Percentiles rank a stretch among this genome's conserved stretches.
phyloP scores from a whole-genome alignment of 92 coral and sea anemone species.

The Bergia puertoricense region DNA sequence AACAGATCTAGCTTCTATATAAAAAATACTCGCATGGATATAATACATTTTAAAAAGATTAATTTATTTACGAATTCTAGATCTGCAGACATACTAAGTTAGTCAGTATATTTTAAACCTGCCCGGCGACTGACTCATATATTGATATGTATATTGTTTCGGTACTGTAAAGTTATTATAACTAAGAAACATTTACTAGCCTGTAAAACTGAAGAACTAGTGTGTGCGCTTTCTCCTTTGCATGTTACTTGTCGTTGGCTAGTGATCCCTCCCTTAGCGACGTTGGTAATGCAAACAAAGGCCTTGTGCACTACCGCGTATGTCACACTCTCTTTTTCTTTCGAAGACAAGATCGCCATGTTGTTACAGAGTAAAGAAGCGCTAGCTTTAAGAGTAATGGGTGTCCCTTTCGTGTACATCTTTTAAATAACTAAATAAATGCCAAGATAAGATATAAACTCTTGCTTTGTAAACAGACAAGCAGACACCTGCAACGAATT shows the following conservation, averaged over 20 bases:
- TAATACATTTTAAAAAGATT: no score
- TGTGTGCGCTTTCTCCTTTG: conserved; percentile 87
- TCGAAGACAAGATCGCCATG: conserved; percentile 68
- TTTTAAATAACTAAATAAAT: neutral
- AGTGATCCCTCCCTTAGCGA: conserved; percentile 71
- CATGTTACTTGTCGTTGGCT: conserved; percentile 86
- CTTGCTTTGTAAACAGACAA: neutral
- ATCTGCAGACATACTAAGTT: no score
- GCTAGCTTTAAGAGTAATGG: conserved; percentile 85
- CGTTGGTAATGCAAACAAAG: conserved; percentile 92
- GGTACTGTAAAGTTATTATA: no score
- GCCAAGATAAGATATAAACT: neutral
- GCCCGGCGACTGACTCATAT: no score
- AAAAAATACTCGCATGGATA: no score
- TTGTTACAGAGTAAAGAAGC: conserved; percentile 93
- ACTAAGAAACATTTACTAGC: conserved; percentile 35
- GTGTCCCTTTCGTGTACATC: conserved; percentile 81
- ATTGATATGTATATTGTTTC: no score
- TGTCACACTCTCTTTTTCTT: conserved; percentile 70
- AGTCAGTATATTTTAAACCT: no score
- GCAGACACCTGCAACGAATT: neutral
- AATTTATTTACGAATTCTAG: no score
- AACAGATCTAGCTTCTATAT: no score
- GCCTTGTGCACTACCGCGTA: conserved; percentile 96
- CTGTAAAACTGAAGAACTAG: conserved; percentile 90